Evolutionary conservation across 2,797 vertebrate genomes (phyloP).

Genomic region (Distichodus sexfasciatus): DNA sequence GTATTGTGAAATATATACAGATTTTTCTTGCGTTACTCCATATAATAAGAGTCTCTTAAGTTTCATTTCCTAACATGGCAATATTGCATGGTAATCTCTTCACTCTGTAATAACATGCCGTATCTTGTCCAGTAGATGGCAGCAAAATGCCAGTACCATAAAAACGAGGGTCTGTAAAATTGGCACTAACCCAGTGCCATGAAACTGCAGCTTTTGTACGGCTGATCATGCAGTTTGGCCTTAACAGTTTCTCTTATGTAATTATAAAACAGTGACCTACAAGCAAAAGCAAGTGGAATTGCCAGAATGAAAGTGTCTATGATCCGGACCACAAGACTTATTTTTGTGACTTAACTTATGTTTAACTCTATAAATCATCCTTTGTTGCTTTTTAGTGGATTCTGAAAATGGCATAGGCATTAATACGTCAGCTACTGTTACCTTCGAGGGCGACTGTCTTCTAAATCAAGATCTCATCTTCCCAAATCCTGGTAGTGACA

Average conservation of each 20-base stretch:
- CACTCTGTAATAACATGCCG: not conserved
- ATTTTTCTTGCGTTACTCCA: no score
- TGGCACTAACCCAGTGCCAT: no score
- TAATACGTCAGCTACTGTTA: constrained; percentile 76
- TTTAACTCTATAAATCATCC: not conserved
- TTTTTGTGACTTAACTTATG: not conserved
- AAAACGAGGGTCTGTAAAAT: no score
- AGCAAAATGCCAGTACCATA: constrained; percentile 31
- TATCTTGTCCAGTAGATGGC: constrained; percentile 61
- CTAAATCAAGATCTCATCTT: constrained; percentile 84
- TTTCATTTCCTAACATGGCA: not conserved
- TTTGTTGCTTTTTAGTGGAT: constrained; percentile 74
- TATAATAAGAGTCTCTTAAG: not conserved
- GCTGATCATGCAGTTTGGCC: not conserved
- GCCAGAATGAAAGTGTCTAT: no score
- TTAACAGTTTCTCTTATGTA: not conserved
- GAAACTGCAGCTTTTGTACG: no score
- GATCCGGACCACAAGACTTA: no score
- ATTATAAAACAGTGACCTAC: no score
- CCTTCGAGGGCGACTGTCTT: constrained; percentile 82
- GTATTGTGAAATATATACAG: no score
- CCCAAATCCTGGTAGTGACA: constrained; percentile 74
- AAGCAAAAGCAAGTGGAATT: no score
- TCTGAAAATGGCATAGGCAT: constrained; percentile 80
- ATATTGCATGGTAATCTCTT: not conserved